Evolutionary conservation across 2,113 vertebrate genomes (phyloP), one percentile per base, ranked within the genome.

Genomic region (Notothenia coriiceps): DNA sequence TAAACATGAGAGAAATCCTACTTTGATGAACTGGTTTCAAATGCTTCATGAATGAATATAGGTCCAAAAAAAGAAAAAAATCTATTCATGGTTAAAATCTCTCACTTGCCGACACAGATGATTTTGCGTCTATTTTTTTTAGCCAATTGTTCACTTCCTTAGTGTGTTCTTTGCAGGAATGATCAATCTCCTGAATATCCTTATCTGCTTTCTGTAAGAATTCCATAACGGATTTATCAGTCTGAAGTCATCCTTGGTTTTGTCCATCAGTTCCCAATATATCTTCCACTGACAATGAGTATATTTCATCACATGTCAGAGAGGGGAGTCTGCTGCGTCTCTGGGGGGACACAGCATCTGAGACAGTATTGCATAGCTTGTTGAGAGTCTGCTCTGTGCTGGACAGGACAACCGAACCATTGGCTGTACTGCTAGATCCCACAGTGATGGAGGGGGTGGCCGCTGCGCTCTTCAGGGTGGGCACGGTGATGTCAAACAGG

Each of bases 321-420:
- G 93, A 94, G 22, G 88, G 54, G 40, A 2, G 10, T 65, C 52
- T 73, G 84, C 91, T 91, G 92, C 90, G 72, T 77, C 29, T 97
- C 15, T 95, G 95, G 92, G 94, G 93, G 91, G 96, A 83, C 5
- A 89, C 94, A 35, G 94, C 93, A 68, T 93, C 94, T 88, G 94
- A 94, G 40, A 94, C 89, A 52, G 96, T 95, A 15, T 92, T 87
- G 74, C 95, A 90, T 70, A 94, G 92, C 83, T 95, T 94, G 2
- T 91, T 93, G 75, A 86, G 93, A 80, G 76, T 91, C 84, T 8
- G 93, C 52, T n/a, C 72, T 11, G 64, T 6, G 25, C 8, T 83
- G 20, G 88, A 80, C 70, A 87, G 83, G 80, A 95, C 84, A 11
- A 93, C 89, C 0, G 94, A 95, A 66, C 96, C 95, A 1, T 96